These are phyloP conservation scores for Damaliscus lunatus DNA, from an alignment of 2,113 vertebrate genomes.

Conservation along the genomic window DNA sequence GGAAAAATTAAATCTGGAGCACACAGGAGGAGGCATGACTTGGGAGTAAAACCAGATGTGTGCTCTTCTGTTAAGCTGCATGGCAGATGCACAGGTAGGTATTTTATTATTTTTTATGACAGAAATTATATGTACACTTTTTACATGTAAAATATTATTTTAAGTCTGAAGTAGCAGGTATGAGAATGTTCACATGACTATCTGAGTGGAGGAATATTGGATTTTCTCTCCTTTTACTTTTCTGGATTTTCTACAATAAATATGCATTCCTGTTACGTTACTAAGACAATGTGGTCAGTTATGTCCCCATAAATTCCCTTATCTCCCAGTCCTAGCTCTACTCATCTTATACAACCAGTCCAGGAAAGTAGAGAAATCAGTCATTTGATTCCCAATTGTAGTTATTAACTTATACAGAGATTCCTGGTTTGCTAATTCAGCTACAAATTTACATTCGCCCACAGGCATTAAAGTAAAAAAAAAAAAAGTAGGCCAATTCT, in stretches of 20 bases:
- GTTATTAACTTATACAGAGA: conserved; percentile 53
- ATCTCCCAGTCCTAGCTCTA: not conserved
- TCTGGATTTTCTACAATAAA: not conserved
- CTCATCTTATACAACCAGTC: not conserved
- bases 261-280: not conserved
- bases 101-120: not conserved
- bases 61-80: not conserved
- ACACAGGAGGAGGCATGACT: not conserved
- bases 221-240: not conserved
- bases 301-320: not conserved
- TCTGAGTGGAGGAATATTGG: not conserved
- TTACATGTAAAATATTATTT: not conserved
- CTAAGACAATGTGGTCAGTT: not conserved
- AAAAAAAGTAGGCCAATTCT: conserved; percentile 61
- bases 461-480: conserved; percentile 9
- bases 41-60: not conserved
- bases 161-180: not conserved
- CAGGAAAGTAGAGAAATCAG: conserved; percentile 30
- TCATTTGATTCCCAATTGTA: conserved; percentile 42
- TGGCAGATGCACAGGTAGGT: fast-evolving
- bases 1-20: not conserved
- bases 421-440: conserved; percentile 61
- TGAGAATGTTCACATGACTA: not conserved
- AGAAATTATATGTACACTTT: not conserved
- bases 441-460: conserved; percentile 63